Evolutionary conservation across 1,140 invertebrate genomes (phyloP).

Genomic region (Lordiphosa clarofinis): DNA sequence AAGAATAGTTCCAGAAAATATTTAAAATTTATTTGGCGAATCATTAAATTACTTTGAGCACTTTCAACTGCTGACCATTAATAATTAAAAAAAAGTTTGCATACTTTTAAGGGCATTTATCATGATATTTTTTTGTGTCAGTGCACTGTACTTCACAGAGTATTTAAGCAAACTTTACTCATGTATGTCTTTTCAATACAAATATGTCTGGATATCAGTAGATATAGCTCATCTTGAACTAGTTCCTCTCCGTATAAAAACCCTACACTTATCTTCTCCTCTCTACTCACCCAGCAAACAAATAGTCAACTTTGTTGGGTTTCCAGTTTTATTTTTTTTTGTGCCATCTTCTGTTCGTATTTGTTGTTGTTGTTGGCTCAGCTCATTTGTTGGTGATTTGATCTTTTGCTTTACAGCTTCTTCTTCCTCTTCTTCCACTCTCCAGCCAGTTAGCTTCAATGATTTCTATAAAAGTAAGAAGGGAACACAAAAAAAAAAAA

Average conservation of each 20-base stretch:
- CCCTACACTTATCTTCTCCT: neutral
- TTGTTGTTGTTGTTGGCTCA: slow-evolving; percentile 40
- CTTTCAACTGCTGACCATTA: too few relatives aligned
- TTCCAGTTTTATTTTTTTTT: slow-evolving; percentile 31
- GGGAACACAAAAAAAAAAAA: neutral
- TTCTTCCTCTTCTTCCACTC: slow-evolving; percentile 1
- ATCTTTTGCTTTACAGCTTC: slow-evolving; percentile 51
- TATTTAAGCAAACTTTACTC: too few relatives aligned
- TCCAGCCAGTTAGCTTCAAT: slow-evolving; percentile 49
- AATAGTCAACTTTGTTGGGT: slow-evolving; percentile 10
- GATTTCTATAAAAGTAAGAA: slow-evolving; percentile 64
- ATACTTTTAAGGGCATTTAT: too few relatives aligned
- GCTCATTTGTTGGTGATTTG: slow-evolving; percentile 73
- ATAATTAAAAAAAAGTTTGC: too few relatives aligned
- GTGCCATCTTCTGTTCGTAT: slow-evolving; percentile 3
- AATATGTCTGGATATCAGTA: too few relatives aligned
- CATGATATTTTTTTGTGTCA: too few relatives aligned
- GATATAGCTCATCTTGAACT: slow-evolving; percentile 3
- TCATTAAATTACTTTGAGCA: too few relatives aligned
- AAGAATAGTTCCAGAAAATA: too few relatives aligned
- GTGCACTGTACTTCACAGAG: too few relatives aligned
- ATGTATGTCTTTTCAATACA: too few relatives aligned
- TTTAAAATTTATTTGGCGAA: too few relatives aligned
- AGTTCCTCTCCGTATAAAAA: slow-evolving; percentile 15
- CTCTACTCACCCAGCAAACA: slow-evolving; percentile 5